These are phyloP conservation scores for Saguinus imperator DNA, from an alignment of 2,113 vertebrate genomes.

Conservation along the genomic window DNA sequence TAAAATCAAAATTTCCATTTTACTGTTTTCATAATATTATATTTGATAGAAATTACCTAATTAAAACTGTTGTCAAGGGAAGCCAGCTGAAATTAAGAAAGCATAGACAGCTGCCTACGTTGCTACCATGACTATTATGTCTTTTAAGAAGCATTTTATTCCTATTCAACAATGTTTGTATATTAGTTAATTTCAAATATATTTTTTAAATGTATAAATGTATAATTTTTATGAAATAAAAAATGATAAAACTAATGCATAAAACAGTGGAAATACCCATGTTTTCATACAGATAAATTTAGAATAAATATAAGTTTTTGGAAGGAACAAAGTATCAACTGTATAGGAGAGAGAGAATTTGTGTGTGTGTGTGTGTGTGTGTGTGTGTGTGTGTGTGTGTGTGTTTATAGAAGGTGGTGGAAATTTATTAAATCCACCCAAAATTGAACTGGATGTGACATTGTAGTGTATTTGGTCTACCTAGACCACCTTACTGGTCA, in stretches of 20 bases:
- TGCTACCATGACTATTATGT: background rate
- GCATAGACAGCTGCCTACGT: background rate
- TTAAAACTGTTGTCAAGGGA: constrained; percentile 4
- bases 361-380: background rate
- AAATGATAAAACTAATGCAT: background rate
- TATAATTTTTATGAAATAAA: background rate
- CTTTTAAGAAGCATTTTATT: background rate
- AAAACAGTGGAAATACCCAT: background rate
- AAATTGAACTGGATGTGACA: background rate
- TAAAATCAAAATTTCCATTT: background rate
- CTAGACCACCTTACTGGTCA: background rate
- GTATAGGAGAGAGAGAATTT: background rate
- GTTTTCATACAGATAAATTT: background rate
- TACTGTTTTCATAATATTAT: background rate
- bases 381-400: background rate
- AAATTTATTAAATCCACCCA: background rate
- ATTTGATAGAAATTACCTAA: constrained; percentile 6
- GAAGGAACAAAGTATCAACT: background rate
- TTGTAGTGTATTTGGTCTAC: background rate
- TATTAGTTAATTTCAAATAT: background rate
- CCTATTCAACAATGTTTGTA: background rate
- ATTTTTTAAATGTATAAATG: background rate
- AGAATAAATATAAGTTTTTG: background rate
- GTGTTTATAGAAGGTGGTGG: background rate
- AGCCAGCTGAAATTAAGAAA: background rate